Evolutionary conservation across 1,140 invertebrate species (phyloP).

Genomic region (Anagrus nilaparvatae): DNA sequence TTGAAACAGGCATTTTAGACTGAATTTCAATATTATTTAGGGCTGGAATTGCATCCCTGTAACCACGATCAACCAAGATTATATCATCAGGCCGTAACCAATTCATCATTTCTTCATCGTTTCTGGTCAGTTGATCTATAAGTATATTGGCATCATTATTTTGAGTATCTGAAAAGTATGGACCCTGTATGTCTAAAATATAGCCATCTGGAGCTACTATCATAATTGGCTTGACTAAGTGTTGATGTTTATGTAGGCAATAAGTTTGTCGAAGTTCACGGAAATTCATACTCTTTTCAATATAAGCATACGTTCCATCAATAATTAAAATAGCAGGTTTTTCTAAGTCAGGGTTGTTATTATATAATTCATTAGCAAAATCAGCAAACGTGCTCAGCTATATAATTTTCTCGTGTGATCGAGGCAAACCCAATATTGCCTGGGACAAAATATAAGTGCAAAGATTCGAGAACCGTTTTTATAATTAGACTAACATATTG

Average conservation of each 20-base stretch:
- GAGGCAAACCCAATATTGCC: background rate
- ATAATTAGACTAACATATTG: no score
- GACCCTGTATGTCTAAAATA: slow-evolving; percentile 5
- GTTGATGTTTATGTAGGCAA: slow-evolving; percentile 4
- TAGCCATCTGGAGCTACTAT: slow-evolving; percentile 11
- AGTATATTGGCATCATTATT: no score
- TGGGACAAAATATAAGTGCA: background rate
- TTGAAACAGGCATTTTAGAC: no score
- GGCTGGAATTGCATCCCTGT: no score
- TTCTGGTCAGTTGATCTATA: no score
- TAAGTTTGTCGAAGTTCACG: slow-evolving; percentile 2
- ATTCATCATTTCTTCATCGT: no score
- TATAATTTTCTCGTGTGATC: background rate
- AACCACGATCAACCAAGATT: no score
- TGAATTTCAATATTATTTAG: no score
- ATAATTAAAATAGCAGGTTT: background rate
- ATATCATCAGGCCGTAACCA: no score
- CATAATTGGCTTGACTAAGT: no score
- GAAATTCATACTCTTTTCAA: slow-evolving; percentile 12
- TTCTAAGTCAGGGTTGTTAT: background rate
- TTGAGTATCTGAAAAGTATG: slow-evolving; percentile 13
- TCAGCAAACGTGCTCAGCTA: background rate
- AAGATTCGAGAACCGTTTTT: background rate
- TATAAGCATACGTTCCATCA: slow-evolving; percentile 11
- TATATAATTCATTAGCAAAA: background rate